phyloP scores from a whole-genome alignment of 2,113 vertebrate species.

The Microtus richardsoni region DNA sequence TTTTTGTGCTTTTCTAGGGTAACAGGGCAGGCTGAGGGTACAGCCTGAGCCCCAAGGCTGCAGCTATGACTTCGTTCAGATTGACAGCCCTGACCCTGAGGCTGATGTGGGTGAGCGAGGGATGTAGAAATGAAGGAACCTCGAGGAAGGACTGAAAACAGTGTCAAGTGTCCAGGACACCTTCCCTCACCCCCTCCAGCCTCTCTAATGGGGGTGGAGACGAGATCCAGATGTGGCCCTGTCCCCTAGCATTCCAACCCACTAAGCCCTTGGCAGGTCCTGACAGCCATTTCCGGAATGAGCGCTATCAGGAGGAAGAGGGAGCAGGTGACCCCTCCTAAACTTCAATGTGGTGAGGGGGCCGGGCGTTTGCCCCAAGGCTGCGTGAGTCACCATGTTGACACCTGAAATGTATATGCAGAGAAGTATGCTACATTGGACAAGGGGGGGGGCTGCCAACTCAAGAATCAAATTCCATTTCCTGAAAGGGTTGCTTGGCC shows the following conservation, averaged over 20 bases:
- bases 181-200: background rate
- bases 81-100: background rate
- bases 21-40: background rate
- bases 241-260: slow-evolving; percentile 69
- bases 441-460: background rate
- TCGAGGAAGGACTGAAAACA: background rate
- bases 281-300: slow-evolving; percentile 74
- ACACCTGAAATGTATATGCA: slow-evolving; percentile 61
- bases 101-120: background rate
- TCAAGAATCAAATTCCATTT: slow-evolving; percentile 68
- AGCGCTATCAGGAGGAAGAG: slow-evolving; percentile 43
- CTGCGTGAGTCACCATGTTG: slow-evolving; percentile 64
- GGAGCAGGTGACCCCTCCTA: slow-evolving; percentile 37
- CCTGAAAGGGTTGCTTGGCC: slow-evolving; percentile 50
- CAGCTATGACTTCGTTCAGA: background rate
- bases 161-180: background rate
- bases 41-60: background rate
- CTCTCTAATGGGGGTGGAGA: slow-evolving; percentile 24
- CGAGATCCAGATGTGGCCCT: slow-evolving; percentile 78
- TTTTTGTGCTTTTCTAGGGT: background rate
- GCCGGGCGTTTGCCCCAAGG: background rate
- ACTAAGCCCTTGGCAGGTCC: slow-evolving; percentile 57
- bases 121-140: background rate
- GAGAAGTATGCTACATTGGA: background rate
- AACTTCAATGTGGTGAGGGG: background rate